Evolutionary conservation across 2,888 invertebrate genomes (phyloP).

Genomic region (Scaptomyza reducta): DNA sequence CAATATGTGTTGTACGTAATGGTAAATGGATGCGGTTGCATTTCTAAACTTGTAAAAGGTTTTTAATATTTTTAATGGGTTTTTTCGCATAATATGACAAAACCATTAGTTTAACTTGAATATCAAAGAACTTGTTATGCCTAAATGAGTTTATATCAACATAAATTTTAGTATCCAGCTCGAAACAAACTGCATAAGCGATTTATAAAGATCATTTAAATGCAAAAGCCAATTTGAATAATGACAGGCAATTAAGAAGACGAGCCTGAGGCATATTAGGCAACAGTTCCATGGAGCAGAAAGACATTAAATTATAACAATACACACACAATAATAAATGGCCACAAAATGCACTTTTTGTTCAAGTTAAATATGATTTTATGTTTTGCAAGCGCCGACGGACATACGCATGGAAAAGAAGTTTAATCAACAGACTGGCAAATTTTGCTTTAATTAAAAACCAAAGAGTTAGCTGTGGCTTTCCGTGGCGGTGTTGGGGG

Average conservation of each 20-base stretch:
- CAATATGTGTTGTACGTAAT: constrained; percentile 27
- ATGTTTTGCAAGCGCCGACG: background rate
- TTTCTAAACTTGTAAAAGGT: constrained; percentile 14
- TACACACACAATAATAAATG: constrained; percentile 26
- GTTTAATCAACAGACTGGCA: constrained; percentile 36
- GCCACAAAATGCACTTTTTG: constrained; percentile 23
- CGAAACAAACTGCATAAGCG: constrained; percentile 25
- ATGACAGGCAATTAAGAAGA: constrained; percentile 44
- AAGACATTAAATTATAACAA: constrained; percentile 3
- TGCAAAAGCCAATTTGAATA: constrained; percentile 32
- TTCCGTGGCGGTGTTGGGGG: background rate
- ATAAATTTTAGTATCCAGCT: constrained; percentile 31
- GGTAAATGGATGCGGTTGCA: constrained; percentile 28
- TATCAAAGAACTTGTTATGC: background rate
- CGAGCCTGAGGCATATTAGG: constrained; percentile 29
- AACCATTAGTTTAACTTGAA: background rate
- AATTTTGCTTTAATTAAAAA: constrained; percentile 62
- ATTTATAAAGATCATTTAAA: constrained; percentile 31
- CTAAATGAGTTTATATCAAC: constrained; percentile 19
- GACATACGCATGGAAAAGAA: constrained; percentile 20
- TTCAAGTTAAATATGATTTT: constrained; percentile 10
- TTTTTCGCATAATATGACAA: background rate
- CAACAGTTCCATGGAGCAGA: constrained; percentile 44
- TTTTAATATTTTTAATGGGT: constrained; percentile 14
- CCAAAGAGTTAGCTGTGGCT: constrained; percentile 18